These are phyloP conservation scores for Himalopsyche anomala DNA, from an alignment of 2,888 invertebrate species.

Conservation along the genomic window DNA sequence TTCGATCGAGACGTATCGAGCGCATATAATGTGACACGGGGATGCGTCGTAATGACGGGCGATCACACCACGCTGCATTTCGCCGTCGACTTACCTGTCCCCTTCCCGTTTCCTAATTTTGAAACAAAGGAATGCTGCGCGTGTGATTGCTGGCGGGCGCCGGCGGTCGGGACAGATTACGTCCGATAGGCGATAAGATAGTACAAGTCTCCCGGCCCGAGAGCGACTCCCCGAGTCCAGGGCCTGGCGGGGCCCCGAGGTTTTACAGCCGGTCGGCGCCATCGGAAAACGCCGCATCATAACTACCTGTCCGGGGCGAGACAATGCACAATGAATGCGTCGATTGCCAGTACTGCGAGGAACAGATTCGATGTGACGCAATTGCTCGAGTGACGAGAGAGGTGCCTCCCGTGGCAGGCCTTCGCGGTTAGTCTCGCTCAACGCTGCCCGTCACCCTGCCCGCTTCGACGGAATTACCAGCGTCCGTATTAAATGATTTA, in stretches of 20 bases:
- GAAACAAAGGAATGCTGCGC: conserved; percentile 61
- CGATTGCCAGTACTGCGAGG: not conserved
- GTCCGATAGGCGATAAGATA: conserved; percentile 56
- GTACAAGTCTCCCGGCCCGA: conserved; percentile 51
- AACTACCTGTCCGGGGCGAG: conserved; percentile 29
- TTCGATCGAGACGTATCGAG: too few relatives aligned
- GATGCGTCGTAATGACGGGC: not conserved
- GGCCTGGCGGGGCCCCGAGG: conserved; percentile 54
- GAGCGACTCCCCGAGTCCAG: conserved; percentile 51
- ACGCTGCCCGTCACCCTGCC: not conserved
- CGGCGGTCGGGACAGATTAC: conserved; percentile 55
- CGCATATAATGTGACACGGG: not conserved
- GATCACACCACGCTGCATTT: conserved; percentile 2
- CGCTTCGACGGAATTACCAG: not conserved
- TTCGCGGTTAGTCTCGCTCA: not conserved
- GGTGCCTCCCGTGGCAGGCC: conserved; percentile 5
- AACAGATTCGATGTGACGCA: not conserved
- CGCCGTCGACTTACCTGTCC: conserved; percentile 46
- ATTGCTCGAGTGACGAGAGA: conserved; percentile 24
- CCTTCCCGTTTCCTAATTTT: conserved; percentile 52
- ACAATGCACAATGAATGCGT: conserved; percentile 26
- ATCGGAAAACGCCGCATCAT: conserved; percentile 34
- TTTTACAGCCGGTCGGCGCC: conserved; percentile 55
- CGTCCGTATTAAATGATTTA: conserved; percentile 3
- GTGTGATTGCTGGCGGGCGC: conserved; percentile 49